phyloP scores from a whole-genome alignment of 2,113 vertebrate genomes.

The Fulmarus glacialis region DNA sequence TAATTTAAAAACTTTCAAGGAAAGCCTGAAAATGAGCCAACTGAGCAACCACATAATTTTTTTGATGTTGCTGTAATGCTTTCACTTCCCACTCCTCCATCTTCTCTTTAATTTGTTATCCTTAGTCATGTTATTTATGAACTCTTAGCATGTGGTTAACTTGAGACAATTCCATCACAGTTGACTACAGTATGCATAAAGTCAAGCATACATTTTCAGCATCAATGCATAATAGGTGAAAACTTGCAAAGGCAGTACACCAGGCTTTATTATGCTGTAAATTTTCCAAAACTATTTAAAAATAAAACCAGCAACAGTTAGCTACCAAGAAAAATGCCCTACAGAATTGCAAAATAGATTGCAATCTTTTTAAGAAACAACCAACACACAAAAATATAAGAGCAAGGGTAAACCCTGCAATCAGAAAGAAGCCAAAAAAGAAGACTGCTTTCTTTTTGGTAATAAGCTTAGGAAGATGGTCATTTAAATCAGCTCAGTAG shows the following conservation, averaged over 20 bases:
- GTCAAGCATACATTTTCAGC: neutral
- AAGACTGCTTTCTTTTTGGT: neutral
- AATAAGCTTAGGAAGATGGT: neutral
- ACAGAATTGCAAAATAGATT: neutral
- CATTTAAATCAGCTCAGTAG: neutral
- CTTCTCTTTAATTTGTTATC: neutral
- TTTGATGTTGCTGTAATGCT: neutral
- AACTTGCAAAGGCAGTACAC: neutral
- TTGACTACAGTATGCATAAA: neutral
- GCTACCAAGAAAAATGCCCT: neutral
- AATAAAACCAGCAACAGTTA: neutral
- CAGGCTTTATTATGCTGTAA: neutral
- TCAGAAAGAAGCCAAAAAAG: neutral
- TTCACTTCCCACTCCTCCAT: neutral
- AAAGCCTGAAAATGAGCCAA: constrained; percentile 15
- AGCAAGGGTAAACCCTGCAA: neutral
- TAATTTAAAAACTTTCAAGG: neutral
- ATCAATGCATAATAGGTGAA: neutral
- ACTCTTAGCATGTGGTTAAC: neutral
- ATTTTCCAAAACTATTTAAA: neutral
- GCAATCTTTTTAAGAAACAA: neutral
- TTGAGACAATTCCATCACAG: neutral
- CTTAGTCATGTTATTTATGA: neutral
- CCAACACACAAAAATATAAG: neutral
- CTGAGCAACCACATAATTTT: neutral